phyloP scores from a whole-genome alignment of 2,888 invertebrate species.

The Baccha elongata region DNA sequence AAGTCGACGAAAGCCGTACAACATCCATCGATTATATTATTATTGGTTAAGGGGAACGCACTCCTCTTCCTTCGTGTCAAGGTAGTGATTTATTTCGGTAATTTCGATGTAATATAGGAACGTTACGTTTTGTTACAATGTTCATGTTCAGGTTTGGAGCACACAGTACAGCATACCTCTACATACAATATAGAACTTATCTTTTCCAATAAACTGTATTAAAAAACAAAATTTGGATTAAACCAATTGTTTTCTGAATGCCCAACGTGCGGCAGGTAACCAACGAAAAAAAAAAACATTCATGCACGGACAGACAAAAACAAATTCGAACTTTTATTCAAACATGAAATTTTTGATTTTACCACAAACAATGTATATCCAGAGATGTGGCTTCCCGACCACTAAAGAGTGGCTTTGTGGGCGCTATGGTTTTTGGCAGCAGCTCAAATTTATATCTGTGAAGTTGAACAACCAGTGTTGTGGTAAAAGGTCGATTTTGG shows the following conservation, averaged over 20 bases:
- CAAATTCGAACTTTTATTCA: slow-evolving; percentile 48
- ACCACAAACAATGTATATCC: slow-evolving; percentile 62
- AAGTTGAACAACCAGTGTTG: slow-evolving; percentile 14
- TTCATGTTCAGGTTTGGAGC: slow-evolving; percentile 2
- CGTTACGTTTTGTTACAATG: slow-evolving; percentile 27
- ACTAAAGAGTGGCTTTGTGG: slow-evolving; percentile 56
- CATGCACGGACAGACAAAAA: slow-evolving; percentile 30
- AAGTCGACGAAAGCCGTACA: slow-evolving; percentile 60
- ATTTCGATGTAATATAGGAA: slow-evolving; percentile 34
- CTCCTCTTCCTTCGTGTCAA: slow-evolving; percentile 42
- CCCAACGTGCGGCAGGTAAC: slow-evolving; percentile 39
- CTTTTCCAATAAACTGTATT: background rate
- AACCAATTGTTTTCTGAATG: slow-evolving; percentile 60
- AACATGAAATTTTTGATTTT: slow-evolving; percentile 57
- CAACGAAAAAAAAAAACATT: slow-evolving; percentile 28
- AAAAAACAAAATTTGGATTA: slow-evolving; percentile 11
- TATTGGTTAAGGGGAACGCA: slow-evolving; percentile 28
- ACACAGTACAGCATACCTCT: slow-evolving; percentile 39
- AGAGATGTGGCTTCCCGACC: slow-evolving; percentile 50
- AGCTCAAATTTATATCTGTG: slow-evolving; percentile 49
- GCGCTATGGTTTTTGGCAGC: slow-evolving; percentile 45
- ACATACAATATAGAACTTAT: slow-evolving; percentile 37
- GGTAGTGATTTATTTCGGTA: slow-evolving; percentile 65
- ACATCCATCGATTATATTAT: slow-evolving; percentile 28
- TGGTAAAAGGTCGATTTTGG: too few species aligned